Evolutionary conservation across 1,140 invertebrate genomes (phyloP), one percentile per base, ranked within the genome.

Genomic region (Caenorhabditis briggsae): DNA sequence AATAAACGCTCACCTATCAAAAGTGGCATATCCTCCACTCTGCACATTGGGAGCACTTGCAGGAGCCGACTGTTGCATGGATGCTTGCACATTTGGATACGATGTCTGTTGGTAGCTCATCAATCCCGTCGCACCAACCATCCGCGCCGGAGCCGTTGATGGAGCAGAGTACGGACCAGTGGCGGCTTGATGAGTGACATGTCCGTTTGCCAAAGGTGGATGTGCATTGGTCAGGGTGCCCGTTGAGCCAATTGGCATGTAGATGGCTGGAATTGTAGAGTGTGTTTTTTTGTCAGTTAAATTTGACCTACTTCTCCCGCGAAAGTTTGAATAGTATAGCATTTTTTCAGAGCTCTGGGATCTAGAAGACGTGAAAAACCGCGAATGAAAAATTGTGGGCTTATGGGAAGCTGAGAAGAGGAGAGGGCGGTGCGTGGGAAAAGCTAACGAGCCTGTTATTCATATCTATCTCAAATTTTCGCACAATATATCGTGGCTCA

Each of bases 1-100:
- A 2, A 58, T 33, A 58, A 14, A 7, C 12, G 46, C 64, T n/a
- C 41, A 78, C 70, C 70, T 12, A 78, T 78, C 70, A 78, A 78
- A 78, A 50, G 70, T 78, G 2, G 70, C 70, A 50, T 78, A 78
- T n/a, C 70, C 70, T 33, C 33, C 33, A n/a, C 2, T 33, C 14
- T 20, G 61, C 61, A 64, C 12, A n/a, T 14, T 64, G 2, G 48
- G 64, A 18, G 82, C 83, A 93, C 87, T 93, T 92, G 83, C 91
- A 92, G 88, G 89, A 89, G 33, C 41, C 86, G 59, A 90, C 89
- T 41, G 94, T 94, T 20, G 88, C 83, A 59, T 85, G 70, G 58
- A 88, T 86, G 14, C 82, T 87, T 78, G 90, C 88, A 83, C 86
- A 87, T 41, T 89, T 93, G 87, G 95, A 95, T 93, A 86, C 1